Evolutionary conservation across 2,888 invertebrate genomes (phyloP).

Genomic region (Drosophila mercatorum): DNA sequence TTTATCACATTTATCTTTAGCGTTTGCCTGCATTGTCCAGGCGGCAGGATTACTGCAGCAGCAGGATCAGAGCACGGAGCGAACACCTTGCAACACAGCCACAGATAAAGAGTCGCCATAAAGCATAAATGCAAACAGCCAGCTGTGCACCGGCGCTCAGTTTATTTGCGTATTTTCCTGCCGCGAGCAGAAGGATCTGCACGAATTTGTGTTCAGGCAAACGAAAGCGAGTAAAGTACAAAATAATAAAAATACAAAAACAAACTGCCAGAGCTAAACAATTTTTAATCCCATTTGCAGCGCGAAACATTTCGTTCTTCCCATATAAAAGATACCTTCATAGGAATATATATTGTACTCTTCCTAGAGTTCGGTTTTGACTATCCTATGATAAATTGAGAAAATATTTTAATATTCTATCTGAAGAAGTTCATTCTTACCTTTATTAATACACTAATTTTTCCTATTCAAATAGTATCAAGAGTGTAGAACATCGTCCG

Average conservation of each 20-base stretch:
- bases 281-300: constrained; percentile 72
- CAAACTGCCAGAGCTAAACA: constrained; percentile 51
- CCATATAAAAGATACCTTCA: neutral
- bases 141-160: constrained; percentile 61
- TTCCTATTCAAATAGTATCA: neutral
- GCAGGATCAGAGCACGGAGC: neutral
- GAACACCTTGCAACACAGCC: constrained; percentile 56
- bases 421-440: too few relatives aligned
- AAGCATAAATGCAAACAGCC: constrained; percentile 72
- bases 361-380: too few relatives aligned
- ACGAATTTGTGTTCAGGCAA: constrained; percentile 57
- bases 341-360: neutral
- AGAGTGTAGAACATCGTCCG: neutral
- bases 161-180: constrained; percentile 71
- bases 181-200: constrained; percentile 36
- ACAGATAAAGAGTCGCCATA: constrained; percentile 65
- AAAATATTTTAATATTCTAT: too few relatives aligned
- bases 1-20: constrained; percentile 77
- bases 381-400: too few relatives aligned
- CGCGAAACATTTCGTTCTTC: neutral
- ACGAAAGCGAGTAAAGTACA: constrained; percentile 22
- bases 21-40: constrained; percentile 48
- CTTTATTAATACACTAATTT: neutral
- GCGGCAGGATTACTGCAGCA: neutral
- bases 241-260: constrained; percentile 19